phyloP scores from a whole-genome alignment of 2,797 vertebrate genomes.

The Columba guinea region DNA sequence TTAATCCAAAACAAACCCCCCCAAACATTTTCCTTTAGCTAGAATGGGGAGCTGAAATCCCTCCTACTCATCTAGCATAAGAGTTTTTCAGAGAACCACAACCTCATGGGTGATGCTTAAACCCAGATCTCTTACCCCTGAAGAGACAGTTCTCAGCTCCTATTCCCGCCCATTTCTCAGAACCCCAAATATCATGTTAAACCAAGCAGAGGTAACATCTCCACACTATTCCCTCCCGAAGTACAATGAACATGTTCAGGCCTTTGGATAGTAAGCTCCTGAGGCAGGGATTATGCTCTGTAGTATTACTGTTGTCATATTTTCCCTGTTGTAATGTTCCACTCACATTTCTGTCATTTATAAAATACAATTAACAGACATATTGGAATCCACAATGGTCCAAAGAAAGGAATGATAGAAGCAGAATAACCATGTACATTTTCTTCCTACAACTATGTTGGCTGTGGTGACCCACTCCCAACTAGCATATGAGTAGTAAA shows the following conservation, averaged over 20 bases:
- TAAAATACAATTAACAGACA: slow-evolving; percentile 46
- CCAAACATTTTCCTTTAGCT: neutral
- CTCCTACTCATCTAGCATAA: neutral
- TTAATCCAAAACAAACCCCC: neutral
- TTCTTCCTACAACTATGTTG: neutral
- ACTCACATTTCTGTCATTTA: slow-evolving; percentile 45
- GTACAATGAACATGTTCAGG: neutral
- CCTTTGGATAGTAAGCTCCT: neutral
- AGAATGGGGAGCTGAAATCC: neutral
- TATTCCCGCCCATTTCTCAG: neutral
- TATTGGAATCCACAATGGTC: slow-evolving; percentile 4
- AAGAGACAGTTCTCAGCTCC: neutral
- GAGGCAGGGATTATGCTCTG: slow-evolving; percentile 39
- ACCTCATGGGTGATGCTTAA: neutral
- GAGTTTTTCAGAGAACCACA: neutral
- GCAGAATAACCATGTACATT: neutral
- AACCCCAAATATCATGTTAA: neutral
- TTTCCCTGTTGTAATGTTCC: slow-evolving; percentile 59
- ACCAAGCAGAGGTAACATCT: neutral
- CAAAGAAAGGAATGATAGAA: slow-evolving; percentile 13
- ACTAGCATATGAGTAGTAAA: neutral
- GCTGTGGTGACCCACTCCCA: neutral
- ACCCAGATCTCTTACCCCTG: neutral
- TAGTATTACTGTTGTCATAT: slow-evolving; percentile 47
- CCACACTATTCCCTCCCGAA: neutral